Base-by-base conservation (phyloP, 2,888 invertebrate species). In the Abrostola triplasia region DNA sequence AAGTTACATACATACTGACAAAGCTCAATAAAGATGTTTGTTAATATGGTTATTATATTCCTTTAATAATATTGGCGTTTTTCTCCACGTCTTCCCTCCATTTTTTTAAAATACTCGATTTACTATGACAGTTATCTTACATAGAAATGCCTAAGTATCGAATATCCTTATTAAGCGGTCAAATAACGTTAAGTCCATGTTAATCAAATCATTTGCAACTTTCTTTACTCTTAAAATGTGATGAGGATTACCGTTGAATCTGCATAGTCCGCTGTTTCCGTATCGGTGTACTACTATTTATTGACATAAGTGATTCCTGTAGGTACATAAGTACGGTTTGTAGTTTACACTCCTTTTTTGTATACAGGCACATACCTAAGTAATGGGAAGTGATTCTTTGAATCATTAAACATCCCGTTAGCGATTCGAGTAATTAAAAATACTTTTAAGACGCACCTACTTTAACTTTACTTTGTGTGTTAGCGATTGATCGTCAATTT, bases 231-330 rank as follows among this genome's bases (percentile, higher is more conserved):
- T 8, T 60, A 7, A 40, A 73, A 57, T 36, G 47, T 8, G 8
- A 53, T 49, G 47, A 64, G 59, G 54, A 68, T 58, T 51, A 59
- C 68, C 64, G 73, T 64, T 73, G 40, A 58, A 64, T 68, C 51
- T 68, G 51, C 57, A 64, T 60, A 58, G 51, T 59, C 70, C 12
- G 52, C 57, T 48, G 57, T 60, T 73, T 48, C 64, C 13, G 59
- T 54, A 59, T 62, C 48, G 58, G 62, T 63, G 64, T 40, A 53
- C 57, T 50, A 48, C 68, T 64, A 54, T 68, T 71, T 61, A 53
- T 59, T 36, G 56, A 24, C 71, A 44, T 66, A 61, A 47, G 63
- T 64, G 64, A 13, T 56, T 55, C 35, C 36, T 41, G 52, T 12
- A 44, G 55, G 42, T 59, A n/a, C 10, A 59, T 50, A 44, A 42